Evolutionary conservation across 1,140 invertebrate species (phyloP), one percentile per base, ranked within the genome.

Genomic region (Muscidifurax raptorellus): DNA sequence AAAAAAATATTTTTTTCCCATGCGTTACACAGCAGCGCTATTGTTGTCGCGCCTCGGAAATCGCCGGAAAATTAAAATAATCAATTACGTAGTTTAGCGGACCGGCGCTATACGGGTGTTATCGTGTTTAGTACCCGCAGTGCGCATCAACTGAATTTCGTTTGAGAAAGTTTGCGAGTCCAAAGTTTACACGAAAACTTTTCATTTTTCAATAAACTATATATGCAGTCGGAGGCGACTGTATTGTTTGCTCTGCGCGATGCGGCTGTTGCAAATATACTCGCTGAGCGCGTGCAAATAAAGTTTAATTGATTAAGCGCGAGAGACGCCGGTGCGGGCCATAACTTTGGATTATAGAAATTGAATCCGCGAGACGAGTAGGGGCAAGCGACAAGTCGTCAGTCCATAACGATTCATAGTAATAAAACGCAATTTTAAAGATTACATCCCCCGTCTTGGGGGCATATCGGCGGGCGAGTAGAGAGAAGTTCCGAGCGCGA

Each of bases 391-490:
- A 72, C 32, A 66, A 64, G 25, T 59, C 64, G n/a, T 59, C 52
- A 59, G 81, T 83, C 75, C 64, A 84, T 74, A 64, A 76, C 83
- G 83, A 80, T 32, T 75, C 47, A 30, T 79, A 52, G 84, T 75
- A 82, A 82, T 76, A 82, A 85, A 85, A 72, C 36, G 80, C 84
- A 85, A 85, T 85, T 82, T 85, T 82, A 85, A 85, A 85, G 84
- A 85, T 85, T 85, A 85, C 80, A 82, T 82, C 59, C 32, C 32
- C 79, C 77, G 52, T 40, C n/a, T 27, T 9, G 27, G n/a, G 7
- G 13, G 66, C 32, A 67, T n/a, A n/a, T 75, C 52, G 64, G 72
- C 77, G 72, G 22, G 30, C 27, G 69, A 12, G 67, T 25, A 84
- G n/a, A n/a, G n/a, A n/a, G n/a, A 80, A 80, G 77, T 80, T 74